Base-by-base conservation (phyloP, 1,140 invertebrate species). In the Aphis gossypii region DNA sequence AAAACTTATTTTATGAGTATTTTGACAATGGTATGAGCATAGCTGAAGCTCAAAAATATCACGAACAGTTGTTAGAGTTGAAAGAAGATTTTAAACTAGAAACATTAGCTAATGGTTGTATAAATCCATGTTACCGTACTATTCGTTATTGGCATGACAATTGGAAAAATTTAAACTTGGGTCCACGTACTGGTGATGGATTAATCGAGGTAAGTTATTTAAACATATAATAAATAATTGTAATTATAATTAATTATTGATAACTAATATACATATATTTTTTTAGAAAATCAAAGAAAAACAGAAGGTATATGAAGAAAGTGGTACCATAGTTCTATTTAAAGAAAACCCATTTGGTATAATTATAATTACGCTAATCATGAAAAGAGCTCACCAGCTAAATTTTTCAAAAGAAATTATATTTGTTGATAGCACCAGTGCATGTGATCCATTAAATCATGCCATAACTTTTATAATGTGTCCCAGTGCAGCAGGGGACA, bases 201-300 rank as follows among this genome's bases (percentile, higher is more conserved):
- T 82, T 82, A 82, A 82, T 82, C 6, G 76, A 82, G 35, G 35
- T 82, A 82, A 82, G 76, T 38, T 38, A 82, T 82, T 82, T 38
- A 82, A 82, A 82, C 76, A 35, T 82, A 82, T 38, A 35, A 82
- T 38, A 20, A 20, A 82, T 82, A 14, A 14, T 20, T 82, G 5
- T 38, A 38, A 38, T 38, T 38, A 1, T 38, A 35, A 82, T 82
- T 21, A 38, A 35, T 82, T 4, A 38, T 82, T 1, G 35, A 18
- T 38, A 82, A 82, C 35, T 82, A 41, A 82, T 82, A 82, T 38
- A 21, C 76, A 18, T 82, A 38, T 20, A 82, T 82, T 82, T 82
- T 35, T 82, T 82, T 82, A 41, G 76, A 82, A 82, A 82, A 82
- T 82, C 18, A 82, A 82, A 82, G 76, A 82, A 82, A 82, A 82